Evolutionary conservation across 2,113 vertebrate species (phyloP).

Genomic region (Octodon degus): DNA sequence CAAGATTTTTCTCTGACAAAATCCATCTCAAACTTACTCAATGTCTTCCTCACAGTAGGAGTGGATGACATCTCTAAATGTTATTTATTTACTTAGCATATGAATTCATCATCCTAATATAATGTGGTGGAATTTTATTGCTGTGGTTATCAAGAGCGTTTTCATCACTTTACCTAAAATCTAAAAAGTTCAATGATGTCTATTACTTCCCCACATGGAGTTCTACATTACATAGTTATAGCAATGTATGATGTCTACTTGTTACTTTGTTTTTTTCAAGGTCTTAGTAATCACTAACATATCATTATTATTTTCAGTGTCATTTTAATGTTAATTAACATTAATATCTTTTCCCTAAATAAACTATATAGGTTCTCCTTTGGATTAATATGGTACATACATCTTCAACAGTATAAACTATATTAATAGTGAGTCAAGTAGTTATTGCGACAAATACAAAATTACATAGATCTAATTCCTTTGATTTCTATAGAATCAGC

Average conservation of each 20-base stretch:
- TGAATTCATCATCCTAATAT: neutral
- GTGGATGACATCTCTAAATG: neutral
- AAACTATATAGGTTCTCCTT: neutral
- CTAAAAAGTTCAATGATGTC: neutral
- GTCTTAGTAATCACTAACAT: neutral
- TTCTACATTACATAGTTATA: neutral
- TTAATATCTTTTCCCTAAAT: neutral
- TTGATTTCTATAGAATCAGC: conserved; percentile 4
- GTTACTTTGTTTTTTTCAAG: neutral
- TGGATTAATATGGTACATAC: neutral
- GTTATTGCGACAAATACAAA: conserved; percentile 12
- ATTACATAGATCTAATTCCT: neutral
- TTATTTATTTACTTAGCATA: conserved; percentile 5
- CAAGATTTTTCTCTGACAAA: neutral
- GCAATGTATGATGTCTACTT: neutral
- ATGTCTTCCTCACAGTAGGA: neutral
- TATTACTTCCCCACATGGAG: neutral
- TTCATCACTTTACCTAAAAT: neutral
- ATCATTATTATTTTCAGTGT: neutral
- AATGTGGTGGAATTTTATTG: neutral
- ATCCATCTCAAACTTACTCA: neutral
- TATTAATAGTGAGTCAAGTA: neutral
- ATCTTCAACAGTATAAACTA: neutral
- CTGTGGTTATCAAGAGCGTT: neutral
- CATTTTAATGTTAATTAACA: neutral